Conservation (phyloP, 2,888 invertebrate genomes). For the Anodontia alba region DNA sequence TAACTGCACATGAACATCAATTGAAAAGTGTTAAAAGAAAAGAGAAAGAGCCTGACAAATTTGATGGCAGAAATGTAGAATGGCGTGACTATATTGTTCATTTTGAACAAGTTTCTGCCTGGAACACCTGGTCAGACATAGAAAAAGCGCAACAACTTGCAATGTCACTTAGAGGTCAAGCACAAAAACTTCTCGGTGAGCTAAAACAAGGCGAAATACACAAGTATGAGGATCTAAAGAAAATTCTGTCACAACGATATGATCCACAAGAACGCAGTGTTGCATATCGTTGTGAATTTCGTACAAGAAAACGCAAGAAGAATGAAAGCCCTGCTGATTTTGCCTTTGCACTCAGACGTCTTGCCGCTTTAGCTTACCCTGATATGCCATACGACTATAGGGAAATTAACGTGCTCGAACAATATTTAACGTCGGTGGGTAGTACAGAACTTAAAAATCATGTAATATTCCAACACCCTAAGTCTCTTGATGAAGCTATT, state of each 20-base stretch:
- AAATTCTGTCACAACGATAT: neutral
- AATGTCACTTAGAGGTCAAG: slow-evolving; percentile 33
- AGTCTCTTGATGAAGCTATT: slow-evolving; percentile 4
- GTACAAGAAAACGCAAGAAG: neutral
- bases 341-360: neutral
- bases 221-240: neutral
- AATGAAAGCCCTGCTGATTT: neutral
- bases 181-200: slow-evolving; percentile 29
- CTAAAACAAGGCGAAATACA: neutral
- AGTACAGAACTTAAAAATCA: neutral
- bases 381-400: neutral
- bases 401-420: slow-evolving; percentile 11
- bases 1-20: neutral
- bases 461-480: slow-evolving; percentile 10
- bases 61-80: slow-evolving; percentile 50
- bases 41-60: slow-evolving; percentile 57
- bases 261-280: neutral
- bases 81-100: slow-evolving; percentile 60
- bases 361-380: neutral
- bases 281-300: neutral
- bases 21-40: slow-evolving; percentile 7
- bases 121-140: slow-evolving; percentile 47
- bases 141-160: slow-evolving; percentile 45
- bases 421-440: neutral
- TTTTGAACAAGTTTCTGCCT: slow-evolving; percentile 58